phyloP scores from a whole-genome alignment of 2,113 vertebrate genomes.

The Lates calcarifer region DNA sequence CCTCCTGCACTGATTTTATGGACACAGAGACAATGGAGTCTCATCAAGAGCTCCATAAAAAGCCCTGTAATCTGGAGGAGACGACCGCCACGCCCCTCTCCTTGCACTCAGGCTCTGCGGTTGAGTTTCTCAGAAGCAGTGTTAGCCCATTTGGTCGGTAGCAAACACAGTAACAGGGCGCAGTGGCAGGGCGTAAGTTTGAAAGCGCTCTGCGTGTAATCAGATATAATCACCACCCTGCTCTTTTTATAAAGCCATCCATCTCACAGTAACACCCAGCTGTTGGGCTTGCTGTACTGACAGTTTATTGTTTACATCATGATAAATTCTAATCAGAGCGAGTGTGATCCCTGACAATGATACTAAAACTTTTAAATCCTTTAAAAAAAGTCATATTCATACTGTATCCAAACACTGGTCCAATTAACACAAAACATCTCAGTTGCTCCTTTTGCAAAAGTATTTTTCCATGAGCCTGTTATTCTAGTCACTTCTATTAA shows the following conservation, averaged over 20 bases:
- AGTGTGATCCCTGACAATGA: background rate
- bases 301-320: constrained; percentile 40
- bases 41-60: constrained; percentile 53
- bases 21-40: constrained; percentile 60
- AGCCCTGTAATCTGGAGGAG: constrained; percentile 61
- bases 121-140: constrained; percentile 61
- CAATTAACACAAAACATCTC: background rate
- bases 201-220: constrained; percentile 49
- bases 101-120: constrained; percentile 37
- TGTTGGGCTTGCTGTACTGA: constrained; percentile 33
- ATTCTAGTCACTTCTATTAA: constrained; percentile 27
- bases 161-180: constrained; percentile 35
- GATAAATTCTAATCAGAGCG: constrained; percentile 12
- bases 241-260: constrained; percentile 30
- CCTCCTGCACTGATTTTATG: constrained; percentile 52
- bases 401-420: background rate
- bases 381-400: background rate
- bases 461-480: constrained; percentile 48
- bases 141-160: constrained; percentile 26
- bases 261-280: constrained; percentile 45
- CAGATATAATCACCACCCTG: constrained; percentile 59
- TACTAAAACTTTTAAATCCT: background rate
- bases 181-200: background rate
- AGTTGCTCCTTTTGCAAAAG: constrained; percentile 3
- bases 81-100: constrained; percentile 40